Percentiles rank a stretch among this genome's conserved stretches.
phyloP scores from a whole-genome alignment of 2,797 vertebrate species.

The Momotus momota region DNA sequence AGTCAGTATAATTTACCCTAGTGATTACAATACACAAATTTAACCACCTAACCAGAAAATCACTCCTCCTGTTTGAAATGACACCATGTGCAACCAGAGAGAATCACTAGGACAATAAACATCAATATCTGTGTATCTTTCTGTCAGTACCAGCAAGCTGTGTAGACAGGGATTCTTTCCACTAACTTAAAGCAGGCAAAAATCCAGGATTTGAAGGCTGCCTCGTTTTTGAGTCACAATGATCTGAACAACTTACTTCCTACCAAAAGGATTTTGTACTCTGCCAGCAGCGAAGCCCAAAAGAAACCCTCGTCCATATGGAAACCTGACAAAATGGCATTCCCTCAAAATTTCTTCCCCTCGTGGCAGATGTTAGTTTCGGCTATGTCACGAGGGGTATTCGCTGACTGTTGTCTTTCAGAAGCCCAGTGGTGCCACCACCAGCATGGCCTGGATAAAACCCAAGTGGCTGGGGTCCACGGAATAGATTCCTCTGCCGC shows the following conservation, averaged over 20 bases:
- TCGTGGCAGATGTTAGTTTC: neutral
- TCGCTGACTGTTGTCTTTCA: neutral
- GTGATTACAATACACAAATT: constrained; percentile 19
- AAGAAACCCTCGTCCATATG: neutral
- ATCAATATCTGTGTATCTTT: neutral
- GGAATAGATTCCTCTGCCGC: neutral
- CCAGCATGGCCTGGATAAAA: neutral
- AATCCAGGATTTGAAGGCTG: neutral
- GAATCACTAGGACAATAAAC: neutral
- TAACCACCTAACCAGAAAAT: constrained; percentile 25
- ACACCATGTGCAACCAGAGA: neutral
- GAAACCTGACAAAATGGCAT: neutral
- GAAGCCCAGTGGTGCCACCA: neutral
- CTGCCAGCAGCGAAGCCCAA: neutral
- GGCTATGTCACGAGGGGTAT: neutral
- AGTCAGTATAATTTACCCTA: constrained; percentile 7
- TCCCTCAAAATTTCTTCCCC: neutral
- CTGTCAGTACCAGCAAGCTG: neutral
- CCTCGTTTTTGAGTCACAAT: rapidly evolving
- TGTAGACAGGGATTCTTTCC: neutral
- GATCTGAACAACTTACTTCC: neutral
- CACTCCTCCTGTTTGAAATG: constrained; percentile 6
- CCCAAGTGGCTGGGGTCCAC: neutral
- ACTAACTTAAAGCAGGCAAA: neutral
- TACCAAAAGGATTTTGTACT: neutral